Evolutionary conservation across 2,888 invertebrate species (phyloP), one percentile per base, ranked within the genome.

Genomic region (Zonitis immaculata): DNA sequence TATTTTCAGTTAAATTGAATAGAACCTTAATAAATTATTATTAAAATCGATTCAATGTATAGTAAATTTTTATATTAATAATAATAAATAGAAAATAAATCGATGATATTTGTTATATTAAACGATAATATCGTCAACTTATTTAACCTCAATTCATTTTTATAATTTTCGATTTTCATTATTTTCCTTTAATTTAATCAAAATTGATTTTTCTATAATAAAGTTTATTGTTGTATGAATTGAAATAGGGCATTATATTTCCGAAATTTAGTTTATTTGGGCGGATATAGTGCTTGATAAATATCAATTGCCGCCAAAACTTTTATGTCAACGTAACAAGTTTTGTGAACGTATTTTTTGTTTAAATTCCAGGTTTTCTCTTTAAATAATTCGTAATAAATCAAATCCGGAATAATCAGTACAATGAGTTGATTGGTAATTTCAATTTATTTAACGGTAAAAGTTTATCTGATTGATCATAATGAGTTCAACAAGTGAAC

Each of bases 1-100:
- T 54, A 44, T 46, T 47, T 22, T 8, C 2, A 6, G 3, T 28
- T 18, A 43, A 16, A 26, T n/a, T 54, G 47, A 54, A 46, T 49
- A 35, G 20, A 42, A 22, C n/a, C 18, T 6, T 2, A 0, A 1
- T 4, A 16, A 42, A 30, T 35, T 42, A 20, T n/a, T 6, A 22
- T 44, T 7, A 14, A 45, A 49, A 28, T 53, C 1, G 7, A 2
- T 14, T 44, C 6, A 25, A 2, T 16, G 18, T 6, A 45, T 20
- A 7, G 4, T n/a, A 51, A 51, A 12, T 11, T n/a, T 32, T 22
- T 25, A 1, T 22, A 39, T 9, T 14, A 8, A 5, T 6, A 1
- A 11, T 14, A 12, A 22, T 28, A 43, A 43, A 14, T 18, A 8
- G 3, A 4, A 44, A 30, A 22, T 16, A 5, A 20, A 6, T 12